Base-by-base conservation (phyloP, 2,888 invertebrate species). In the Theretra japonica region DNA sequence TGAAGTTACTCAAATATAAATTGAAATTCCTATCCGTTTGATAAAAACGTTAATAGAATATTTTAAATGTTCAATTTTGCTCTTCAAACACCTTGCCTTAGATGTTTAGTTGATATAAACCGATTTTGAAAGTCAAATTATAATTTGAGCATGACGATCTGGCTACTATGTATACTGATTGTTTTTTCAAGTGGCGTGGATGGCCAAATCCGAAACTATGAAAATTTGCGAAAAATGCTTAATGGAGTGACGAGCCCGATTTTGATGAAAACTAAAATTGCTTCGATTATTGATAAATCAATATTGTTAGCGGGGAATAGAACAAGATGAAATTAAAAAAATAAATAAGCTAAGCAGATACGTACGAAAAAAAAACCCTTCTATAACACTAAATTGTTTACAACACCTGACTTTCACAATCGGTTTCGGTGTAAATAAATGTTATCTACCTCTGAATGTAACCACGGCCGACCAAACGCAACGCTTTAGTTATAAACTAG, bases 401-500 rank as follows among this genome's bases (percentile, higher is more conserved):
- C 7, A 57, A 57, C 1, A 23, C 2, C 57, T 57, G 25, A 25
- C 58, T 25, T 28, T 58, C 58, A 58, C 2, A 58, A 41, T 41
- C 65, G 65, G 48, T 65, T 65, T 48, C 23, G 25, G 7, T 65
- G 65, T 65, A 65, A 65, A 48, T 65, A 65, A 65, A 23, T 65
- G 23, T 23, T 65, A 65, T 65, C 65, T 65, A 65, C 65, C 65
- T 65, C 65, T 41, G 15, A 41, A 65, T 48, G 23, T 6, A 23
- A 21, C 17, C n/a, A 23, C 41, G 62, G 33, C 41, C 65, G 48
- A 65, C 65, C 65, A 65, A 65, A 48, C 23, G 41, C 41, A 21
- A 58, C 17, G 58, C 25, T 58, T 58, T 25, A 15, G 25, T 25
- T 57, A 41, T 15, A 53, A n/a, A 53, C 4, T 53, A 53, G 53